Evolutionary conservation across 1,140 invertebrate species (phyloP).

Genomic region (Adelges cooleyi): DNA sequence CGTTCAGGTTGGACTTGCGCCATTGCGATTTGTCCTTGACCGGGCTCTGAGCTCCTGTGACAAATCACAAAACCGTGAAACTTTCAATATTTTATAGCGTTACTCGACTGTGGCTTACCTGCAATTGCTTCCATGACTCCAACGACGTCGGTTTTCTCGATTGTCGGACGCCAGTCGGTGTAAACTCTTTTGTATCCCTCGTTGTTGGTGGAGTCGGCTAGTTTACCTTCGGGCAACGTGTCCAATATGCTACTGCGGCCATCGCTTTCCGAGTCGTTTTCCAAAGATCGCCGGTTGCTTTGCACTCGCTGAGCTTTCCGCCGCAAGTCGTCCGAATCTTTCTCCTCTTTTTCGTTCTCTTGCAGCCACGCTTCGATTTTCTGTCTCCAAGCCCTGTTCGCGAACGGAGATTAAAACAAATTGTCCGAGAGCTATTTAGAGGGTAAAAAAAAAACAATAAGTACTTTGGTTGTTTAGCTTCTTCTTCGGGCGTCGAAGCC

Average conservation of each 20-base stretch:
- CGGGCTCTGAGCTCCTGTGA: conserved; percentile 51
- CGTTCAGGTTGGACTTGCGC: conserved; percentile 59
- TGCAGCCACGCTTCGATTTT: conserved; percentile 85
- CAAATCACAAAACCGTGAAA: conserved; percentile 12
- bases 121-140: conserved; percentile 75
- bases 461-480: conserved; percentile 43
- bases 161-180: conserved; percentile 64
- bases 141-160: conserved; percentile 71
- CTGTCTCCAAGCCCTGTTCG: conserved; percentile 59
- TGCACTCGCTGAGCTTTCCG: conserved; percentile 49
- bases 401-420: neutral
- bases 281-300: conserved; percentile 61
- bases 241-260: conserved; percentile 44
- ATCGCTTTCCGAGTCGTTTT: conserved; percentile 38
- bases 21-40: conserved; percentile 63
- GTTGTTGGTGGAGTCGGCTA: conserved; percentile 37
- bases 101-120: conserved; percentile 43
- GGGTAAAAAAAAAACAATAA: conserved; percentile 31
- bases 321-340: conserved; percentile 50
- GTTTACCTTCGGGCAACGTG: conserved; percentile 55
- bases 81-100: too few species aligned
- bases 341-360: conserved; percentile 73
- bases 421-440: neutral
- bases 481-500: conserved; percentile 38
- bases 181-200: conserved; percentile 51